Conservation (phyloP, 1,140 invertebrate species). For the Diabrotica undecimpunctata region DNA sequence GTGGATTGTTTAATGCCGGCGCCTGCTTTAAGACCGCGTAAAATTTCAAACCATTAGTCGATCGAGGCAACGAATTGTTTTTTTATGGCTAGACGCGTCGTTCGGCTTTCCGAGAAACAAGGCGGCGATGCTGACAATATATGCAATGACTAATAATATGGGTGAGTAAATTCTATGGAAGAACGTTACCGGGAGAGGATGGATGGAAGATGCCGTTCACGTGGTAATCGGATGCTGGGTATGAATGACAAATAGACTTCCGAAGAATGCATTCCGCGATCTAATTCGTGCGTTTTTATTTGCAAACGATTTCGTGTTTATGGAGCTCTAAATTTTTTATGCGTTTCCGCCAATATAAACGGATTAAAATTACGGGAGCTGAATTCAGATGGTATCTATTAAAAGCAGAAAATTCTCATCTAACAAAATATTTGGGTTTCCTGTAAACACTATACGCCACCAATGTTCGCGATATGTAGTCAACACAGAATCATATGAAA, state of each 20-base stretch:
- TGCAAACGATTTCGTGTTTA: no score
- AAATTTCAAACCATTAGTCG: constrained; percentile 5
- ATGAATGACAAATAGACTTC: not conserved
- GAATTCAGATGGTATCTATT: no score
- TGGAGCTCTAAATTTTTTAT: no score
- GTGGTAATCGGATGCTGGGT: no score
- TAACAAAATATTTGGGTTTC: no score
- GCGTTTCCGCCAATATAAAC: no score
- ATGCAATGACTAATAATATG: constrained; percentile 13
- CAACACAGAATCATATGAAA: no score
- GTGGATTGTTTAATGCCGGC: not conserved
- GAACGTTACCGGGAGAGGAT: not conserved
- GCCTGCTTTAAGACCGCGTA: not conserved
- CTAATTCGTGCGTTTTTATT: no score
- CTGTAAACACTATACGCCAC: no score
- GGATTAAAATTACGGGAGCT: no score
- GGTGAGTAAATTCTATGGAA: constrained; percentile 4
- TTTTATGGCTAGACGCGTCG: not conserved
- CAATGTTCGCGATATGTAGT: no score
- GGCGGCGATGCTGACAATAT: constrained; percentile 1
- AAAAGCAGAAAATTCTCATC: no score
- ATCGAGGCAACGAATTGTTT: constrained; percentile 5
- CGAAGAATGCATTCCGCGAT: not conserved
- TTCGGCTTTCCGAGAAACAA: not conserved
- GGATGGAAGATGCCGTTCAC: not conserved